A percentile compares a stretch with the other conserved stretches of the same genome.
These are phyloP conservation scores for Steatocranus sp. DNA, from an alignment of 2,797 vertebrate species.

Conservation along the genomic window DNA sequence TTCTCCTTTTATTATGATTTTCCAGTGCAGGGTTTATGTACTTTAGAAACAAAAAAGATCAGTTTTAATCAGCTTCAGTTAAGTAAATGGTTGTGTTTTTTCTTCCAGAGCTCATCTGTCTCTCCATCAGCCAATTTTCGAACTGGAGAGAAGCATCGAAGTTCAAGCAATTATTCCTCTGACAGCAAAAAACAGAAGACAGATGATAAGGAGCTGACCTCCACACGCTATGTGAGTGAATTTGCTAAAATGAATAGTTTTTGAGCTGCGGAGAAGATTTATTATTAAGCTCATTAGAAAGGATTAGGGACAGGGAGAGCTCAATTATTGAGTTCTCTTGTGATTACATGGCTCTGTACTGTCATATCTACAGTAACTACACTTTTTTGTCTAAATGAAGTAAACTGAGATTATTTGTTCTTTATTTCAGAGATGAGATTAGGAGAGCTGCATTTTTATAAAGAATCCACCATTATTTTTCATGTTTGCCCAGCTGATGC, in stretches of 20 bases:
- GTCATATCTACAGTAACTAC: neutral
- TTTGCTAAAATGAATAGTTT: neutral
- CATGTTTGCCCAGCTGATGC: neutral
- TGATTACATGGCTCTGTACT: neutral
- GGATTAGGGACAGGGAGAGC: neutral
- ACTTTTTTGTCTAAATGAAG: neutral
- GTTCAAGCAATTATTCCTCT: slow-evolving; percentile 87
- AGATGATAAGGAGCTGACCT: slow-evolving; percentile 87
- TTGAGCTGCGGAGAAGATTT: neutral
- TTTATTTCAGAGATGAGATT: neutral
- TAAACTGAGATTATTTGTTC: neutral
- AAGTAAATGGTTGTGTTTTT: neutral
- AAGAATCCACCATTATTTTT: neutral
- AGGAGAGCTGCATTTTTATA: neutral
- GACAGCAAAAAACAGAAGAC: slow-evolving; percentile 95
- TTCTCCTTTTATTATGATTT: neutral
- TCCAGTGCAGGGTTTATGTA: neutral
- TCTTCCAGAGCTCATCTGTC: slow-evolving; percentile 87
- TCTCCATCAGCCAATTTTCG: slow-evolving; percentile 93
- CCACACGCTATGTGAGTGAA: slow-evolving; percentile 60
- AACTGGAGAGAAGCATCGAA: slow-evolving; percentile 89
- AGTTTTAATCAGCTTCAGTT: neutral
- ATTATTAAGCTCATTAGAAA: neutral
- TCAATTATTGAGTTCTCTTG: neutral
- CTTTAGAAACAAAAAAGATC: neutral